Base-by-base conservation (phyloP, 2,797 vertebrate genomes). In the Tangara arthus region DNA sequence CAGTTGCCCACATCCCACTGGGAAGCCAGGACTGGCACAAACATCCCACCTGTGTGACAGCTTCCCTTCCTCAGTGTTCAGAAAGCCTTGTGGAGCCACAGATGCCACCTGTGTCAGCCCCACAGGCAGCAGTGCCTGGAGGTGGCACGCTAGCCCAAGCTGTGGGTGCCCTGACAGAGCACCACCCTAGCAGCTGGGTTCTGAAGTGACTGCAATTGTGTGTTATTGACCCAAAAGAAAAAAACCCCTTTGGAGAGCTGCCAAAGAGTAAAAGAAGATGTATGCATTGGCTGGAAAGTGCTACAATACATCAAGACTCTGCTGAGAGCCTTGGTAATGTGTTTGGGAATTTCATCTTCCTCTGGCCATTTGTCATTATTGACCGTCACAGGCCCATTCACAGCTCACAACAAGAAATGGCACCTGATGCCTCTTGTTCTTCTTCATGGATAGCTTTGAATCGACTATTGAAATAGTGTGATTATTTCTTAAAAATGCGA, bases 291-390 rank as follows among this genome's bases (percentile, higher is more conserved):
- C 76, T 88, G 77, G 63, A 37, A 92, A 96, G 72, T 78, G 83
- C 69, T 82, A 27, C 71, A 57, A 93, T 90, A 89, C 26, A 83
- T 90, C 93, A 95, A 71, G 61, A 57, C 24, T 52, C 66, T 63
- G 55, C 52, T 59, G 32, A 81, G 79, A 42, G 66, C 39, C 69
- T 93, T 88, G 11, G 17, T 82, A n/a, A 80, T 6, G 2, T 26
- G 20, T 66, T 84, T 41, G 69, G 79, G 84, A 91, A 71, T 87
- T 89, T 80, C 15, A 42, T 66, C 72, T 55, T 86, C 42, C 89
- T 84, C 39, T 52, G 56, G 49, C 30, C 22, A 3, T 96, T 91
- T 82, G 80, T 92, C 90, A 83, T 71, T 93, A 89, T 76, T 92
- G 94, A 87, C 88, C 1, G 0, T 53, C 63, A 55, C 44, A 50